Percentiles rank a stretch among this genome's conserved stretches.
Conservation (phyloP, 2,888 invertebrate species). For the Troglohyphantes excavatus region DNA sequence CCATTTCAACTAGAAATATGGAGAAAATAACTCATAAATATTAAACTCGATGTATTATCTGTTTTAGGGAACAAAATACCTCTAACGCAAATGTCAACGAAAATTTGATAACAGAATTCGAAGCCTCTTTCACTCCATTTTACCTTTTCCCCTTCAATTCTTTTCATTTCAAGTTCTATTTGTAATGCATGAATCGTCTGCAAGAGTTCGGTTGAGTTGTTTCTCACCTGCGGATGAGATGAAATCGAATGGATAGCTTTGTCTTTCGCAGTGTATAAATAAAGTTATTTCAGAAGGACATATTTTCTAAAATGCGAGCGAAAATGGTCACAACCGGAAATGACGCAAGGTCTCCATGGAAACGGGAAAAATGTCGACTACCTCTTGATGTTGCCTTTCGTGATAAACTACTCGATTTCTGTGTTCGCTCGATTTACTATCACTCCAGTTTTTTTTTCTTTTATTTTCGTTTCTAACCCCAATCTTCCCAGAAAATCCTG, state of each 20-base stretch:
- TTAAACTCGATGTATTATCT: too few relatives aligned
- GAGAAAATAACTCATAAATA: too few relatives aligned
- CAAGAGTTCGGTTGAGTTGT: neutral
- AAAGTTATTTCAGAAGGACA: neutral
- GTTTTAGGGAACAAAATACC: too few relatives aligned
- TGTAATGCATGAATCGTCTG: conserved; percentile 43
- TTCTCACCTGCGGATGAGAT: conserved; percentile 20
- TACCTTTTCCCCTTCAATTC: neutral
- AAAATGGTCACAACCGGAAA: conserved; percentile 59
- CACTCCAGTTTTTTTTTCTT: conserved; percentile 16
- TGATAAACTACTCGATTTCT: conserved; percentile 63
- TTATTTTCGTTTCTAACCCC: conserved; percentile 6
- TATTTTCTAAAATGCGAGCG: conserved; percentile 30
- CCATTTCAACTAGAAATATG: too few relatives aligned
- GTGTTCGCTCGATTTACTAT: conserved; percentile 65
- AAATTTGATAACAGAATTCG: too few relatives aligned
- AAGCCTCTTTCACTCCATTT: neutral
- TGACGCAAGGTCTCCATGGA: conserved; percentile 51
- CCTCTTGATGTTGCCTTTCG: conserved; percentile 38
- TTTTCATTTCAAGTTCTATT: conserved; percentile 15
- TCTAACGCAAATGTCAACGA: too few relatives aligned
- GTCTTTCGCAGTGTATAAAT: conserved; percentile 11
- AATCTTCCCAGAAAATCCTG: neutral
- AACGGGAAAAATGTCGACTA: conserved; percentile 51
- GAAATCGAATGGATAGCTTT: conserved; percentile 28